Conservation (phyloP, 2,888 invertebrate species). For the Fissipunctia ypsillon region DNA sequence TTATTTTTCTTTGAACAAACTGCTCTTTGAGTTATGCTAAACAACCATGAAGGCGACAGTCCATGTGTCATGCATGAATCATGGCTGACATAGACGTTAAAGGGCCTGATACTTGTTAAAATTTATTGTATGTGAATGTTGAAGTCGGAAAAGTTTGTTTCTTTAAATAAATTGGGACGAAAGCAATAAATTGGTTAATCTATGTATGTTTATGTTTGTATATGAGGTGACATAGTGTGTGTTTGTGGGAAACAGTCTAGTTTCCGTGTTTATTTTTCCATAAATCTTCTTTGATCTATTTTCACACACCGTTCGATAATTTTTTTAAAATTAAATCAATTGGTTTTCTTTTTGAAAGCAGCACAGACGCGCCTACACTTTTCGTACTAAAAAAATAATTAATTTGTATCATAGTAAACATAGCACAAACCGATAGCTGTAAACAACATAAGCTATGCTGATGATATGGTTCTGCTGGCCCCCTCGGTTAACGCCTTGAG, state of each 20-base stretch:
- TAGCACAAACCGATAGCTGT: too few relatives aligned
- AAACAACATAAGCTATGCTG: too few relatives aligned
- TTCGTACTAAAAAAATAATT: too few relatives aligned
- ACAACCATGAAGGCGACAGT: constrained; percentile 16
- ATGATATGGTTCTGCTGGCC: too few relatives aligned
- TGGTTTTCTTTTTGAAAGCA: neutral
- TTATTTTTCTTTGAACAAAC: constrained; percentile 24
- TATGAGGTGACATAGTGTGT: constrained; percentile 23
- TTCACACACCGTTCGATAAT: neutral
- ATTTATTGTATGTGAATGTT: constrained; percentile 33
- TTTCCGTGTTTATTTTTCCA: constrained; percentile 28
- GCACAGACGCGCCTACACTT: too few relatives aligned
- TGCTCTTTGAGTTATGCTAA: constrained; percentile 26
- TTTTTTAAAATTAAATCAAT: neutral
- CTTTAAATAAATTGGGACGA: constrained; percentile 32
- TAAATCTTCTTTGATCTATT: constrained; percentile 25
- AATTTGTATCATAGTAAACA: too few relatives aligned
- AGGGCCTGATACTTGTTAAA: neutral
- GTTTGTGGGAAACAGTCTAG: constrained; percentile 19
- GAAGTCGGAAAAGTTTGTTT: constrained; percentile 28
- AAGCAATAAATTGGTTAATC: constrained; percentile 40
- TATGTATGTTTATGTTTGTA: constrained; percentile 37
- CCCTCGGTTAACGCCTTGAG: too few relatives aligned
- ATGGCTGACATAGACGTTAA: too few relatives aligned
- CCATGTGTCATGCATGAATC: too few relatives aligned